Conservation (phyloP, 1,140 invertebrate species). For the Lepidurus couesii region DNA sequence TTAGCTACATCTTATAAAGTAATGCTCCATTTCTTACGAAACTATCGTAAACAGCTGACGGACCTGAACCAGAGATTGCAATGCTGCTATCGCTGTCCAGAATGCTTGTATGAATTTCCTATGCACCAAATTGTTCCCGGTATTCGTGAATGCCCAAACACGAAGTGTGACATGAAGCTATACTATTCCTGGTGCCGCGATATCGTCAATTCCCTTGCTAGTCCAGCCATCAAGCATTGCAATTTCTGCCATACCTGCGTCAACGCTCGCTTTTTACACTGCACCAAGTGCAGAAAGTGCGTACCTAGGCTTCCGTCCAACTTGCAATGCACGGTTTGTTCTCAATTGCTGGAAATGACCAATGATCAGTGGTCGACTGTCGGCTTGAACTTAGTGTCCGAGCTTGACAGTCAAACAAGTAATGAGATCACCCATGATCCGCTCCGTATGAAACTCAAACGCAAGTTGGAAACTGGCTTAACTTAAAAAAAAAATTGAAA, state of each 20-base stretch:
- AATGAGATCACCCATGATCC: not conserved
- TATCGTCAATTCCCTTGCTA: not conserved
- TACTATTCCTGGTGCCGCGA: not conserved
- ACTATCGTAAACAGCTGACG: not conserved
- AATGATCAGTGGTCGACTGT: not conserved
- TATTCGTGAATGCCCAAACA: not conserved
- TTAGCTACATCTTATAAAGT: not conserved
- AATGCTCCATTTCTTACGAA: not conserved
- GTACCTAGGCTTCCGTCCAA: not conserved
- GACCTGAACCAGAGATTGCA: not conserved
- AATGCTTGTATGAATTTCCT: not conserved
- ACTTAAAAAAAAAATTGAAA: not conserved
- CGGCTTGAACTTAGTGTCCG: not conserved
- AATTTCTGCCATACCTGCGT: constrained; percentile 18
- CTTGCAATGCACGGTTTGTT: not conserved
- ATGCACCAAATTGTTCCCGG: not conserved
- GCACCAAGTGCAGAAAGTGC: not conserved
- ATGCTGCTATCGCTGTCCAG: not conserved
- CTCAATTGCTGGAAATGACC: not conserved
- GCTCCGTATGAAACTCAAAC: not conserved
- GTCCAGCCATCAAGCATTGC: not conserved
- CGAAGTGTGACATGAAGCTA: not conserved
- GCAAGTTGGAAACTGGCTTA: not conserved
- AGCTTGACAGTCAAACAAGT: not conserved
- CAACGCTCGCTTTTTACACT: not conserved